Evolutionary conservation across 2,113 vertebrate species (phyloP).

Genomic region (Kryptolebias marmoratus): DNA sequence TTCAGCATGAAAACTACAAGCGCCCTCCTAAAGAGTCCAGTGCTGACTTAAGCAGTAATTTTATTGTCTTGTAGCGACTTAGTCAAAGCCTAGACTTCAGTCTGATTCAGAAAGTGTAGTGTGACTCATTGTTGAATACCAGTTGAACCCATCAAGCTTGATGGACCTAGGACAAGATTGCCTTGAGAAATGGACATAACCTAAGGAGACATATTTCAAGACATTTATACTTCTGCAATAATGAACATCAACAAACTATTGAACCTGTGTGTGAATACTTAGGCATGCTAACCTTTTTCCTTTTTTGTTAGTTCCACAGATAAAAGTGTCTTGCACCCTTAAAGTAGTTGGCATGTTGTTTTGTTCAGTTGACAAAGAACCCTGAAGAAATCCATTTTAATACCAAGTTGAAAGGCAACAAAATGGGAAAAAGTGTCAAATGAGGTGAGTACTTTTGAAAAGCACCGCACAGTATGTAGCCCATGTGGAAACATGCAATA

Average conservation of each 20-base stretch:
- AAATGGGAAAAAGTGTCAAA: not conserved
- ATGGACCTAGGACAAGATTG: not conserved
- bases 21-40: too few relatives aligned
- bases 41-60: too few relatives aligned
- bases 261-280: not conserved
- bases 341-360: slow-evolving; percentile 2
- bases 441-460: not conserved
- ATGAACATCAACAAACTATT: not conserved
- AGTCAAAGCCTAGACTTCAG: too few relatives aligned
- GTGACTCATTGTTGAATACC: too few relatives aligned
- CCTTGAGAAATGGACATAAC: not conserved
- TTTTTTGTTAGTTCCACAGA: not conserved
- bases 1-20: too few relatives aligned
- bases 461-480: not conserved
- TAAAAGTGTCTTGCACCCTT: not conserved
- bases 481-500: not conserved
- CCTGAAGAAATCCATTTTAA: not conserved
- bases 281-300: not conserved
- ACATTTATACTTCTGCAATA: not conserved
- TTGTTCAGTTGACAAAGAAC: not conserved
- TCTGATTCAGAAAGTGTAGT: too few relatives aligned
- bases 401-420: not conserved
- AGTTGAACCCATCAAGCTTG: not conserved
- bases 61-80: too few relatives aligned
- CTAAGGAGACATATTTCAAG: not conserved